Percentiles rank a stretch among this genome's conserved stretches.
phyloP scores from a whole-genome alignment of 2,113 vertebrate species.

The Anoura caudifer region DNA sequence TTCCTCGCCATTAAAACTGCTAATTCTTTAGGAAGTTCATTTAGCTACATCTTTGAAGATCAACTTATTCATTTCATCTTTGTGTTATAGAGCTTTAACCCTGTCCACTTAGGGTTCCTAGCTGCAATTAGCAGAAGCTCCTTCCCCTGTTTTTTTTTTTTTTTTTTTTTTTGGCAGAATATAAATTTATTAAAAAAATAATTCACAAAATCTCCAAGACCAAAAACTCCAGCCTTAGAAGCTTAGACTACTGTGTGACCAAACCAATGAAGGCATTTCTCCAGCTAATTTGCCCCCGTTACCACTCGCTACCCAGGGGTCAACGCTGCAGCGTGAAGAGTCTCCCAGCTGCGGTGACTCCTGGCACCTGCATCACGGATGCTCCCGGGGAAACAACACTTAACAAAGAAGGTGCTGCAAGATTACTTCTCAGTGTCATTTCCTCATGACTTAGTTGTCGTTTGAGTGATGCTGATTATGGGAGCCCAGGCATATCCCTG shows the following conservation, averaged over 20 bases:
- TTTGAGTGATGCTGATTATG: not conserved
- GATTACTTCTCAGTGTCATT: not conserved
- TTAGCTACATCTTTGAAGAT: not conserved
- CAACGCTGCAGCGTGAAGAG: accelerated
- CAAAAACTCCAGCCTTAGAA: not conserved
- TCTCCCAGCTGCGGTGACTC: not conserved
- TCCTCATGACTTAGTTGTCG: not conserved
- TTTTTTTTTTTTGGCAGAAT: not conserved
- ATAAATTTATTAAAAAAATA: not conserved
- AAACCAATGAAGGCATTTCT: not conserved
- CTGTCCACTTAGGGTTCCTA: not conserved
- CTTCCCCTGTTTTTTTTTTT: not conserved
- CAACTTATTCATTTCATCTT: not conserved
- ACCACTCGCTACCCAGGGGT: not conserved
- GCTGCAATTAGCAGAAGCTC: not conserved
- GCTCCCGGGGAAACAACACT: not conserved
- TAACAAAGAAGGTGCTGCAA: not conserved
- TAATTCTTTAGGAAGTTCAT: not conserved
- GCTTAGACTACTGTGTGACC: not conserved
- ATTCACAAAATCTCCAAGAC: not conserved
- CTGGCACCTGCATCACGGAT: too few relatives aligned
- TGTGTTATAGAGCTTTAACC: not conserved
- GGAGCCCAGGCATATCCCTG: not conserved
- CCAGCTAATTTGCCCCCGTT: not conserved
- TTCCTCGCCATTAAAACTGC: not conserved